Evolutionary conservation across 2,113 vertebrate species (phyloP), one percentile per base, ranked within the genome.

Genomic region (Takifugu bimaculatus): DNA sequence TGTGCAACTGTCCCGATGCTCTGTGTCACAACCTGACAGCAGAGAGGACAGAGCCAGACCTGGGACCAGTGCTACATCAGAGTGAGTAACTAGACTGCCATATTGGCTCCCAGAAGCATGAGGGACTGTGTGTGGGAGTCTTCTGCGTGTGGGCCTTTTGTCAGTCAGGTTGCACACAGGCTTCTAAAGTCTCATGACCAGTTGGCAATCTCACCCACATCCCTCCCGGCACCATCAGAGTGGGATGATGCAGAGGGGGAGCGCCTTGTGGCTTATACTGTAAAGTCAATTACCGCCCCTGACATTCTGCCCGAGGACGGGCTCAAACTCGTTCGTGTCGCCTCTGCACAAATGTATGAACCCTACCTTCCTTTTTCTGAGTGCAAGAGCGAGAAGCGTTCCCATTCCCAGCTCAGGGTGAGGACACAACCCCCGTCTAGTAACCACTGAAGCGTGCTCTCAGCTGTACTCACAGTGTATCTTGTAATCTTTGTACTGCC

Each of bases 401-500:
- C 20, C 20, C 20, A 20, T 20, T 20, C 20, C 20, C 20, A 20
- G 20, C 20, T 20, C 20, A 20, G 20, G 20, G 20, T 20, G 20
- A 20, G 20, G 20, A 20, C 20, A 20, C 20, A 20, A 20, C 20
- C 20, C 20, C 20, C 20, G 20, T 20, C 20, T 20, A 20, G 20
- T 20, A 20, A 20, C 20, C n/a, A 44, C 27, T 62, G 15, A 57
- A 26, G 48, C 26, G 14, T n/a, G 39, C 26, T n/a, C 25, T 48
- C 55, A 47, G 26, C 26, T 65, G 28, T 72, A 93, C 95, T 97
- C 75, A 98, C 97, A 99, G 80, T 99, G 96, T 72, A 99, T 98
- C 91, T 98, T 99, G 93, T 98, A 99, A 93, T 99, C 96, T 89
- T 99, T 99, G 88, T 97, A 98, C 73, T 98, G 96, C 76, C 96